phyloP scores from a whole-genome alignment of 2,797 vertebrate genomes.

The Cacajao melanocephalus region DNA sequence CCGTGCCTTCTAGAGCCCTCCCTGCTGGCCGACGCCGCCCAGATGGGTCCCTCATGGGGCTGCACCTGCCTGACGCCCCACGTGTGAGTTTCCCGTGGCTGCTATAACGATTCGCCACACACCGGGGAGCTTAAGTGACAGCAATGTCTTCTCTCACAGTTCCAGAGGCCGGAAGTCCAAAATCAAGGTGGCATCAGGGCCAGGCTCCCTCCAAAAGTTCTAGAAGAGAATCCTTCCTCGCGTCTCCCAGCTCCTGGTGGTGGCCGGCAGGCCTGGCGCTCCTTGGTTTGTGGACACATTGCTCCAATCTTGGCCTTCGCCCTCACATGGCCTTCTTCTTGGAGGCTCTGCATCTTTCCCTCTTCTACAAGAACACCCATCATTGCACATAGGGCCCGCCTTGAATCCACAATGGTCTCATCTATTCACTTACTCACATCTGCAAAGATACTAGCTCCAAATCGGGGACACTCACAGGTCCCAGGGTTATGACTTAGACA shows the following conservation, averaged over 20 bases:
- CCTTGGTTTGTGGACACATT: fast-evolving
- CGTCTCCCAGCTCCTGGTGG: background rate
- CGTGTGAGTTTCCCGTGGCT: background rate
- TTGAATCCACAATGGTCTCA: background rate
- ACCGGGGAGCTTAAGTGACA: fast-evolving
- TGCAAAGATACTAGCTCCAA: background rate
- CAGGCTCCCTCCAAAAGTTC: background rate
- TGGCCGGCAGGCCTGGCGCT: fast-evolving
- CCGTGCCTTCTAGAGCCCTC: background rate
- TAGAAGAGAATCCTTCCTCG: fast-evolving
- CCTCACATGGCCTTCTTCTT: too few species aligned
- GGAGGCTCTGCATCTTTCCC: fast-evolving
- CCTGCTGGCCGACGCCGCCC: background rate
- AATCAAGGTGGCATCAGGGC: background rate
- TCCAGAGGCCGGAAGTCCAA: background rate
- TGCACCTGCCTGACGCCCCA: background rate
- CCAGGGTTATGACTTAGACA: too few species aligned
- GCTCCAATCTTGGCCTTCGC: background rate
- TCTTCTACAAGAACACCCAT: background rate
- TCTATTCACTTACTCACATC: background rate
- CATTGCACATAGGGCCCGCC: background rate
- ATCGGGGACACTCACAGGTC: fast-evolving
- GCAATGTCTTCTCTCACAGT: background rate
- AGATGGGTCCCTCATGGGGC: fast-evolving
- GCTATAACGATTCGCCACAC: background rate